Evolutionary conservation across 2,797 vertebrate genomes (phyloP).

Genomic region (Tiaroga cobitis): DNA sequence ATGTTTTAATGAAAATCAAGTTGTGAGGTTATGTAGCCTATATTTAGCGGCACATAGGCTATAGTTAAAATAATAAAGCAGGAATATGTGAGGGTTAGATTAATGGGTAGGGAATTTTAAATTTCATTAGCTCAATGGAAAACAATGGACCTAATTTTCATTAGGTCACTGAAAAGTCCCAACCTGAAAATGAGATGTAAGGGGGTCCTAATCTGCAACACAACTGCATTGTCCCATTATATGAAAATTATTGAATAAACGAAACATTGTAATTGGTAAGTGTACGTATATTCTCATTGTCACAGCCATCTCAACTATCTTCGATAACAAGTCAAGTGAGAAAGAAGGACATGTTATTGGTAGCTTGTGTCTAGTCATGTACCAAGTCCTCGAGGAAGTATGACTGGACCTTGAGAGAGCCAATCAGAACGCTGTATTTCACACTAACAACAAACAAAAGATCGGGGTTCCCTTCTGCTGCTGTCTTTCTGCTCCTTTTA

Average conservation of each 20-base stretch:
- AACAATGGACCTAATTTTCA: too few species aligned
- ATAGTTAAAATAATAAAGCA: background rate
- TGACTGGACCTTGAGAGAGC: constrained; percentile 71
- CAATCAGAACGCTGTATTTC: constrained; percentile 75
- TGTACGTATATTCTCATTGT: background rate
- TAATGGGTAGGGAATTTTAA: background rate
- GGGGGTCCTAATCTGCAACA: background rate
- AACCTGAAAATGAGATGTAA: background rate
- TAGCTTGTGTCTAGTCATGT: constrained; percentile 55
- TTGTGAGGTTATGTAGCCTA: background rate
- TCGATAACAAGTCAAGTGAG: background rate
- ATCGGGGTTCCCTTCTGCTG: constrained; percentile 72
- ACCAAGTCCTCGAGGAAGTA: constrained; percentile 74
- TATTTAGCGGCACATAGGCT: background rate
- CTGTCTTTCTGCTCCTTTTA: constrained; percentile 61
- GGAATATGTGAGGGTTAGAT: background rate
- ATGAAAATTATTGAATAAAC: background rate
- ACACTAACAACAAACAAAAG: constrained; percentile 88
- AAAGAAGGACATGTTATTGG: constrained; percentile 36
- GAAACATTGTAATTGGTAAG: background rate
- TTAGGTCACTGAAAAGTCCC: background rate
- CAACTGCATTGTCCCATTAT: background rate
- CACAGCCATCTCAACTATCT: background rate
- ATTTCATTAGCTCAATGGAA: background rate
- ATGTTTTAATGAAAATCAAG: background rate